Conservation (phyloP, 2,888 invertebrate genomes). For the Bursaphelenchus okinawaensis region DNA sequence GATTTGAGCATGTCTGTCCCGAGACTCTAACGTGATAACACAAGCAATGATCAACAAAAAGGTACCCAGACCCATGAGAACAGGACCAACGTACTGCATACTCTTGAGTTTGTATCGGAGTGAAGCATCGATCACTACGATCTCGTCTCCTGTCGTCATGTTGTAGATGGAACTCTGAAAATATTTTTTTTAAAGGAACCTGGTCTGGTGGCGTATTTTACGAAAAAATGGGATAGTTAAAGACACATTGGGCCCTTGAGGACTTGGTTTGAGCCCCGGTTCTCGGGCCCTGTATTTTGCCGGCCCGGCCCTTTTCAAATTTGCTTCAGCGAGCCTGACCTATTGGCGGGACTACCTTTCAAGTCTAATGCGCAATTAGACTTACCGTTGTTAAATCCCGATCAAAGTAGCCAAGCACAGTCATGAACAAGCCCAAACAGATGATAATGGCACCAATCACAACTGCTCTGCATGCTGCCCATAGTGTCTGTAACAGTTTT, state of each 20-base stretch:
- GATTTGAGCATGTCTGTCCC: constrained; percentile 74
- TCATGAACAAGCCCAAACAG: constrained; percentile 84
- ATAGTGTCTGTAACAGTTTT: constrained; percentile 63
- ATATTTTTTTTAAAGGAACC: too few species aligned
- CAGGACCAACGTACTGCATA: constrained; percentile 78
- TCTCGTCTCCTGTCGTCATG: constrained; percentile 18
- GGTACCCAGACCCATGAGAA: constrained; percentile 81
- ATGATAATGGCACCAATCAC: constrained; percentile 80
- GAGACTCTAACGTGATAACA: constrained; percentile 95
- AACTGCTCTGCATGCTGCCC: constrained; percentile 88
- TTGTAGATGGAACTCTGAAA: constrained; percentile 23
- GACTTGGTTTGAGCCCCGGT: too few species aligned
- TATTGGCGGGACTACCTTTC: too few species aligned
- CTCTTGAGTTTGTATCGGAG: constrained; percentile 41
- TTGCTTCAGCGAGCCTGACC: too few species aligned
- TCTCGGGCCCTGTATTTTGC: too few species aligned
- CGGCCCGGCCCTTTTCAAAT: too few species aligned
- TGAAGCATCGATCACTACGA: constrained; percentile 20
- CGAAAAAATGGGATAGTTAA: too few species aligned
- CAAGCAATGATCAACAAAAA: constrained; percentile 94
- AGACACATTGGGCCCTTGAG: too few species aligned
- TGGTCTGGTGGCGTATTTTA: too few species aligned
- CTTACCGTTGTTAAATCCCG: constrained; percentile 42
- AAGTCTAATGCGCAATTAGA: too few species aligned
- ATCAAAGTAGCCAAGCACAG: constrained; percentile 70